Base-by-base conservation (phyloP, 2,113 vertebrate genomes). In the Atherinomorus stipes region DNA sequence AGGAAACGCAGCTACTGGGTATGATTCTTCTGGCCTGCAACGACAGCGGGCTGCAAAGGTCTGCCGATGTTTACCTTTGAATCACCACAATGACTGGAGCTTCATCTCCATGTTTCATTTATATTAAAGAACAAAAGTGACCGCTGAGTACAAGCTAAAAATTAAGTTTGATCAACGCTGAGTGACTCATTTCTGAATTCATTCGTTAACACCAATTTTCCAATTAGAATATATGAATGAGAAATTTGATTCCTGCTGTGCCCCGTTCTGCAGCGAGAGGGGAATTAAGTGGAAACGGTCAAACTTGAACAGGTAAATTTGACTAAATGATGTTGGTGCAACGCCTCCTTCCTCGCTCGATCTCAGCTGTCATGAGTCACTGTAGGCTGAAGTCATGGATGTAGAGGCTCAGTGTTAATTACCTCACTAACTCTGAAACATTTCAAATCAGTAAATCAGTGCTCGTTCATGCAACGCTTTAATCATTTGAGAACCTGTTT, bases 131-230 rank as follows among this genome's bases (percentile, higher is more conserved):
- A 6, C 4, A 18, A 44, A 44, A 44, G 16, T 5, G 5, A 4
- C 6, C 13, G 6, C 42, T 44, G 7, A n/a, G 5, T 42, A 4
- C 11, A 13, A 42, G 4, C 40, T 15, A 42, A 42, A 42, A 42
- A 13, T 42, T 42, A 13, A 15, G 40, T 42, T 50, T 54, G 25
- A 64, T 31, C 34, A 13, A 8, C 12, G 37, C 12, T 21, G 57
- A 71, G 51, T 72, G 50, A 72, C 50, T 63, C n/a, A 54, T 44
- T 53, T 62, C 69, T 42, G 42, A 8, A 62, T 64, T 72, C 53
- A 63, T 50, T 73, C 44, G 54, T 63, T 21, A 56, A 49, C 25
- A 57, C 26, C 26, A 57, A n/a, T 73, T 73, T 56, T 64, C 28
- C 37, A n/a, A 64, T 73, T 56, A 73, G n/a, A 38, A 1, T 18